phyloP scores from a whole-genome alignment of 1,140 invertebrate species.

The Trichogramma pretiosum region DNA sequence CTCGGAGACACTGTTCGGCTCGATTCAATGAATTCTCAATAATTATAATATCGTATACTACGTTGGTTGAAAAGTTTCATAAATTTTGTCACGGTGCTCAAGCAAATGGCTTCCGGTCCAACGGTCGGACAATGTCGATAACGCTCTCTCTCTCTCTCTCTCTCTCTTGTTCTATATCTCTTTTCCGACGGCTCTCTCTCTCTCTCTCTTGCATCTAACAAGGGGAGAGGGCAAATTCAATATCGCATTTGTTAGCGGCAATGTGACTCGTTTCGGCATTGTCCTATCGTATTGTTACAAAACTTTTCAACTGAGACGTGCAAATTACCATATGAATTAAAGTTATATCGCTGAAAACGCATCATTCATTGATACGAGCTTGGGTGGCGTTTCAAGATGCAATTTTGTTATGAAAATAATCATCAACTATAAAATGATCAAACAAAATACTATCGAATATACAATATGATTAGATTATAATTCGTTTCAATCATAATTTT shows the following conservation, averaged over 20 bases:
- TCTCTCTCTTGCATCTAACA: background rate
- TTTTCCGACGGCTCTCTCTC: too few species aligned
- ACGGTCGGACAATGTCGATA: conserved; percentile 44
- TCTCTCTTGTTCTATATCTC: background rate
- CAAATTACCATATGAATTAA: conserved; percentile 46
- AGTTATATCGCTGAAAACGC: conserved; percentile 32
- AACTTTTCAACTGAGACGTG: conserved; percentile 36
- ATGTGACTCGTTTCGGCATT: conserved; percentile 24
- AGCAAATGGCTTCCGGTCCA: conserved; percentile 41
- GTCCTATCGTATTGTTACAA: conserved; percentile 38
- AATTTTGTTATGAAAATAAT: too few species aligned
- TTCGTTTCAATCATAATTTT: too few species aligned
- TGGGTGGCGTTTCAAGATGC: too few species aligned
- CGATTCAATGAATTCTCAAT: conserved; percentile 11
- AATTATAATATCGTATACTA: conserved; percentile 5
- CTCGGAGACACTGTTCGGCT: conserved; percentile 9
- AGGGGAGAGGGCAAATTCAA: conserved; percentile 36
- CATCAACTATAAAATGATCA: too few species aligned
- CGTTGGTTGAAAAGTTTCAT: conserved; percentile 38
- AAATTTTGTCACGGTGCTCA: conserved; percentile 35
- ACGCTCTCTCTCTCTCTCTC: conserved; percentile 28
- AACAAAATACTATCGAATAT: too few species aligned
- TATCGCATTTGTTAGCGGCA: conserved; percentile 32
- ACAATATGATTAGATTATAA: too few species aligned
- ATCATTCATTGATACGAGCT: too few species aligned